Conservation (phyloP, 2,888 invertebrate species). For the Germaria angustata region DNA sequence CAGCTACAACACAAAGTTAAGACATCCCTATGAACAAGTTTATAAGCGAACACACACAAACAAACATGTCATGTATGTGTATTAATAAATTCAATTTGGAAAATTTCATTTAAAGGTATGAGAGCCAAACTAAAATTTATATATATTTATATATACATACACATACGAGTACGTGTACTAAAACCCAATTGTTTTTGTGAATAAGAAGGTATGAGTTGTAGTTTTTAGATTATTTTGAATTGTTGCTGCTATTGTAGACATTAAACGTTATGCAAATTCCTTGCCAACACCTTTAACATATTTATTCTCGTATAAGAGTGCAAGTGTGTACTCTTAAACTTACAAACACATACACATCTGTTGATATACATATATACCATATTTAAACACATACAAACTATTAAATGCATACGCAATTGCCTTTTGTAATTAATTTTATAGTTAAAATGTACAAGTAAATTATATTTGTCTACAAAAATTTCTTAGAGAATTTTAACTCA, state of each 20-base stretch:
- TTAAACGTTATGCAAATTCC: conserved; percentile 70
- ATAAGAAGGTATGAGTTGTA: not conserved
- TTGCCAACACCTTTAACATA: conserved; percentile 70
- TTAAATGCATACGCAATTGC: conserved; percentile 61
- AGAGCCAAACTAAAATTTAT: conserved; percentile 6
- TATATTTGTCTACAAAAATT: conserved; percentile 48
- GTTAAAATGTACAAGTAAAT: conserved; percentile 63
- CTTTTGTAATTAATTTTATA: conserved; percentile 70
- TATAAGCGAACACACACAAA: not conserved
- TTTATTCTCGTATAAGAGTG: conserved; percentile 1
- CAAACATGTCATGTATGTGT: not conserved
- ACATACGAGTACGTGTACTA: too few relatives aligned
- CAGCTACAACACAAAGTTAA: conserved; percentile 22
- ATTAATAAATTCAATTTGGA: conserved; percentile 59
- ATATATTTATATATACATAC: not conserved
- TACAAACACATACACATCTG: conserved; percentile 29
- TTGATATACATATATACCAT: not conserved
- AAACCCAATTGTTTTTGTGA: conserved; percentile 4
- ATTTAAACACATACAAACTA: not conserved
- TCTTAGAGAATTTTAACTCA: conserved; percentile 37
- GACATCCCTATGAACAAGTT: not conserved
- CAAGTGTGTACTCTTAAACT: not conserved
- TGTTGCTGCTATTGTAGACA: conserved; percentile 31
- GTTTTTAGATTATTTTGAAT: conserved; percentile 37
- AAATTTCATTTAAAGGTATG: conserved; percentile 47